Conservation (phyloP, 1,140 invertebrate species). For the Drosophila mojavensis region DNA sequence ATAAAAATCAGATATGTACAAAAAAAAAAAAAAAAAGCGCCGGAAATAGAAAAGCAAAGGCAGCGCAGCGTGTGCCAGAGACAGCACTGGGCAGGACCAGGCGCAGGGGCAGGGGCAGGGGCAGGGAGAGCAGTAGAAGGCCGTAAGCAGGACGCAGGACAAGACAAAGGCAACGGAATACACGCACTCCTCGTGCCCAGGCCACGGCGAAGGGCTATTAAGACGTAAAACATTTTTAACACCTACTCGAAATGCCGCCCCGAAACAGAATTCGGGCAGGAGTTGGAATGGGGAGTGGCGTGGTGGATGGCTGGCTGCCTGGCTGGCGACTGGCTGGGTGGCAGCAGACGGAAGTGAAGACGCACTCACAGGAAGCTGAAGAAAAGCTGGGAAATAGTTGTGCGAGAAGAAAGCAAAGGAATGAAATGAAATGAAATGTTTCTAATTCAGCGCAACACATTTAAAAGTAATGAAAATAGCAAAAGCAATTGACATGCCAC, state of each 20-base stretch:
- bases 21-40: slow-evolving; percentile 11
- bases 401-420: slow-evolving; percentile 37
- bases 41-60: slow-evolving; percentile 47
- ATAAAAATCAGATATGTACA: slow-evolving; percentile 8
- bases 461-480: slow-evolving; percentile 76
- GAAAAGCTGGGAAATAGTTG: slow-evolving; percentile 46
- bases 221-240: slow-evolving; percentile 80
- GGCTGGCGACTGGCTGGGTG: neutral
- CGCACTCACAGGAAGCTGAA: neutral
- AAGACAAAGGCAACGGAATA: slow-evolving; percentile 10
- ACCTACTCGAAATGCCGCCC: slow-evolving; percentile 59
- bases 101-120: neutral
- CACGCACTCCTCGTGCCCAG: slow-evolving; percentile 19
- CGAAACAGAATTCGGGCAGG: slow-evolving; percentile 15
- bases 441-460: slow-evolving; percentile 76
- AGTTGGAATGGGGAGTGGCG: neutral
- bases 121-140: neutral
- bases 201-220: slow-evolving; percentile 61
- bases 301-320: too few relatives aligned
- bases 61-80: slow-evolving; percentile 43
- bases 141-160: neutral
- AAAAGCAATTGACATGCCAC: slow-evolving; percentile 53
- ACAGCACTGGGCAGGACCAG: neutral
- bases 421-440: slow-evolving; percentile 59
- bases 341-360: slow-evolving; percentile 18